phyloP scores from a whole-genome alignment of 2,797 vertebrate species.

The Trachurus trachurus region DNA sequence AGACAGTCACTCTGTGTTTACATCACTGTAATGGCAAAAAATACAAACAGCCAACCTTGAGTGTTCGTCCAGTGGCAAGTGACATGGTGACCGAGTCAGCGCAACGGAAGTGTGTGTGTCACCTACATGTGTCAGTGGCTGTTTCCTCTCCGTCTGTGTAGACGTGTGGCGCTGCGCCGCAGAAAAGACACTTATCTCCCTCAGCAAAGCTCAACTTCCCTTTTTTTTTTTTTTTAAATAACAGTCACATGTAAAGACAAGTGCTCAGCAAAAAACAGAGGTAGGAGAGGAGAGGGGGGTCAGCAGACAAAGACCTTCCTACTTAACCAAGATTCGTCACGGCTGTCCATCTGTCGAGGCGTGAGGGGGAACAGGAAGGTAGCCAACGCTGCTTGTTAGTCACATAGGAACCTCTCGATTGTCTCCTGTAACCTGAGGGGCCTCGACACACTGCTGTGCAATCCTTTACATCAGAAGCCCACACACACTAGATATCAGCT shows the following conservation, averaged over 20 bases:
- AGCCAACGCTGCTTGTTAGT: slow-evolving; percentile 15
- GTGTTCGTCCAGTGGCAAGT: slow-evolving; percentile 17
- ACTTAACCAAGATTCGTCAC: slow-evolving; percentile 37
- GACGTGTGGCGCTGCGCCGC: slow-evolving; percentile 19
- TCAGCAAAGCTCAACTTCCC: slow-evolving; percentile 65
- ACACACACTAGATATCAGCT: background rate
- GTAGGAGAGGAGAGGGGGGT: no score
- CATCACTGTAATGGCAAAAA: slow-evolving; percentile 34
- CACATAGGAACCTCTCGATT: slow-evolving; percentile 5
- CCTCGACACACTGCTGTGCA: slow-evolving; percentile 3
- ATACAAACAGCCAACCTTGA: slow-evolving; percentile 38
- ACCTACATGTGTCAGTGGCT: slow-evolving; percentile 44
- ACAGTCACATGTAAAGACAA: slow-evolving; percentile 22
- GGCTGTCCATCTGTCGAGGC: slow-evolving; percentile 25
- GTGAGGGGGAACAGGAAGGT: slow-evolving; percentile 37
- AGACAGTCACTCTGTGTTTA: background rate
- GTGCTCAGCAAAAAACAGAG: no score
- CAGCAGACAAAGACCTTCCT: slow-evolving; percentile 35
- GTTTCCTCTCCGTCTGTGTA: slow-evolving; percentile 5
- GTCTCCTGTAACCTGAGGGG: slow-evolving; percentile 7
- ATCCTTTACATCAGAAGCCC: slow-evolving; percentile 12
- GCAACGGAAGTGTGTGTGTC: slow-evolving; percentile 42
- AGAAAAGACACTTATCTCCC: slow-evolving; percentile 59
- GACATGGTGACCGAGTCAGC: slow-evolving; percentile 56
- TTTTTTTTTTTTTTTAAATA: slow-evolving; percentile 29